These are phyloP conservation scores for Lycodopsis pacificus DNA, from an alignment of 2,797 vertebrate genomes.

Conservation along the genomic window DNA sequence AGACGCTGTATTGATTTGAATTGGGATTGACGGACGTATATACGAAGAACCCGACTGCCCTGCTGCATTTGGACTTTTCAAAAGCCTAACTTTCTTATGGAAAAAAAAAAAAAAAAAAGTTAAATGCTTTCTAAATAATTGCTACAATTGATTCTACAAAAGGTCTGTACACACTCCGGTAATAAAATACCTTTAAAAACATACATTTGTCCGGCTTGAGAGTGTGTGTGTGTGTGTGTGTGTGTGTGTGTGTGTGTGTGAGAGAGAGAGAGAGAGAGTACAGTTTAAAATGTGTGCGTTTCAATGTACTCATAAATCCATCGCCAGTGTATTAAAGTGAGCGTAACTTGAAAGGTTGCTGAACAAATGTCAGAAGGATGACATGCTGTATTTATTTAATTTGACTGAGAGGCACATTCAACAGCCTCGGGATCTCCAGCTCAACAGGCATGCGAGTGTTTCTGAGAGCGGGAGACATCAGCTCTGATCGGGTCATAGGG, in stretches of 20 bases:
- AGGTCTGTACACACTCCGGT: constrained; percentile 76
- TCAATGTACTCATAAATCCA: constrained; percentile 26
- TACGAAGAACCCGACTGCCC: constrained; percentile 54
- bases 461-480: neutral
- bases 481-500: too few relatives aligned
- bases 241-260: neutral
- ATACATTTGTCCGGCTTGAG: neutral
- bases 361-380: constrained; percentile 43
- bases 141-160: constrained; percentile 70
- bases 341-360: constrained; percentile 23
- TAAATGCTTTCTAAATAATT: constrained; percentile 80
- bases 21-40: constrained; percentile 59
- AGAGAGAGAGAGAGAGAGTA: too few relatives aligned
- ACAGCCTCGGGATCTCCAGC: constrained; percentile 24
- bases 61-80: constrained; percentile 78
- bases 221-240: neutral
- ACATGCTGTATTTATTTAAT: constrained; percentile 51
- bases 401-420: constrained; percentile 40
- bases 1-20: constrained; percentile 66
- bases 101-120: constrained; percentile 41
- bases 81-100: constrained; percentile 75
- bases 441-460: neutral
- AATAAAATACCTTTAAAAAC: constrained; percentile 79
- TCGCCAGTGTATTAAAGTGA: constrained; percentile 29
- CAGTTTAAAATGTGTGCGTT: neutral